Percentiles rank a stretch among this genome's conserved stretches.
phyloP scores from a whole-genome alignment of 2,113 vertebrate genomes.

The Pelmatolapia mariae region DNA sequence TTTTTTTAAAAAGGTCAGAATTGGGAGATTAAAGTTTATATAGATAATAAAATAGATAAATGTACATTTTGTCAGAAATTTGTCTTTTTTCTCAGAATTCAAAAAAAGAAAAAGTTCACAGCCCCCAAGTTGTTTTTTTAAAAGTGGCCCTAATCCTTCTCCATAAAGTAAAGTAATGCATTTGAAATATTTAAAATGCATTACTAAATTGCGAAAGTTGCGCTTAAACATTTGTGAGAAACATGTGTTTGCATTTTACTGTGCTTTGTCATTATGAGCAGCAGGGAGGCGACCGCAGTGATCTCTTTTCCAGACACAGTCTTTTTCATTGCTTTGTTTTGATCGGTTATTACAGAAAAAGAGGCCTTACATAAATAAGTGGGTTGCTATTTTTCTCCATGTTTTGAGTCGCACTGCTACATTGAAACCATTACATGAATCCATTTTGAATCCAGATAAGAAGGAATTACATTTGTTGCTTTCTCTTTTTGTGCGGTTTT shows the following conservation, averaged over 20 bases:
- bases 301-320: neutral
- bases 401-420: neutral
- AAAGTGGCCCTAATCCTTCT: neutral
- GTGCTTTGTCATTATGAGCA: neutral
- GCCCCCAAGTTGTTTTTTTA: neutral
- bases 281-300: neutral
- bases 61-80: neutral
- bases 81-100: neutral
- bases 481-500: neutral
- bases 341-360: neutral
- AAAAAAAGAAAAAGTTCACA: neutral
- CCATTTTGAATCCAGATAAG: neutral
- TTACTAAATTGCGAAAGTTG: neutral
- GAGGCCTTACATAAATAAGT: neutral
- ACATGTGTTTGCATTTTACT: neutral
- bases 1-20: neutral
- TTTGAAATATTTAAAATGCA: neutral
- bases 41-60: neutral
- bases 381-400: neutral
- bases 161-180: neutral
- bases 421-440: neutral
- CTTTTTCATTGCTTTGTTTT: neutral
- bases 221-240: neutral
- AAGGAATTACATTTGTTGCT: neutral
- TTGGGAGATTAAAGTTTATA: neutral